Base-by-base conservation (phyloP, 2,797 vertebrate species). In the Enteromius anoplus region DNA sequence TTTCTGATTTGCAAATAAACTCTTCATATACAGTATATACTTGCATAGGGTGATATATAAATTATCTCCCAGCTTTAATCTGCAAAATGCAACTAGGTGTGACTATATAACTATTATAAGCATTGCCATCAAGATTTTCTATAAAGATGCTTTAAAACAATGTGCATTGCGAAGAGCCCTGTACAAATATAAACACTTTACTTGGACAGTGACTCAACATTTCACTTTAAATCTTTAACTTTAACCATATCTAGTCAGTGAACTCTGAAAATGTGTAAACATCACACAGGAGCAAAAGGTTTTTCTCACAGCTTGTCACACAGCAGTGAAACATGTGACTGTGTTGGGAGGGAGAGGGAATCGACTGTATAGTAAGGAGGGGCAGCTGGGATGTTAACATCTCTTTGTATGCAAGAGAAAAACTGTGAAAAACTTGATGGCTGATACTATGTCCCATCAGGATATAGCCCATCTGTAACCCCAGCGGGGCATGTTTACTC, bases 351-450 rank as follows among this genome's bases (percentile, higher is more conserved):
- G 51, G 64, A 53, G 32, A 40, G 42, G 17, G 42, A 62, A 53
- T 37, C 55, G 15, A 47, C 34, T 7, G 23, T 62, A 40, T 40
- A 34, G 17, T 58, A 21, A 68, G 83, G 87, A 68, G 83, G 73
- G 70, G 80, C 68, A 82, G 60, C 62, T 51, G 71, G 60, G 80
- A 85, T 85, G 65, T 88, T 86, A 68, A 60, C 40, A 53, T 82
- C 65, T 66, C 62, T 85, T 83, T 71, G 64, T 81, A 75, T 84
- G 66, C 64, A 42, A 49, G 75, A 62, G 75, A 65, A 83, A 64
- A 80, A 77, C 82, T 86, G 83, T 85, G 84, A 87, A 85, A 49
- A 64, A 53, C 75, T 62, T 79, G 75, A 78, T 80, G 75, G 49
- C 51, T 60, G 29, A 75, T 70, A 51, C 64, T 79, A 82, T 70